Evolutionary conservation across 2,888 invertebrate species (phyloP).

Genomic region (Teleiodes luculella): DNA sequence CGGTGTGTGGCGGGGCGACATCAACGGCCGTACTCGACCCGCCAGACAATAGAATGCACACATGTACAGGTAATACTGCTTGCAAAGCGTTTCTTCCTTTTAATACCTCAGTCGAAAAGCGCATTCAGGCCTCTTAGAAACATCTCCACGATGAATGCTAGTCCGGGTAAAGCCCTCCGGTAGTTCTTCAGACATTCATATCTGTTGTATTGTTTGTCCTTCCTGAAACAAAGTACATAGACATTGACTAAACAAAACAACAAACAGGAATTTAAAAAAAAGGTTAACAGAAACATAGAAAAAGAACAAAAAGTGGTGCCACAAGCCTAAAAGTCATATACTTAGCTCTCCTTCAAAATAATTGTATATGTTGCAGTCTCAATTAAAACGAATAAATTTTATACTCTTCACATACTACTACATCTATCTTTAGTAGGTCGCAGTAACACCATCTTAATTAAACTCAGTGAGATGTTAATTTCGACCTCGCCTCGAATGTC

Average conservation of each 20-base stretch:
- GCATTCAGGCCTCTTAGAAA: conserved; percentile 50
- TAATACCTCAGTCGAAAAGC: conserved; percentile 49
- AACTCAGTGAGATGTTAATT: conserved; percentile 5
- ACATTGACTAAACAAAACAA: too few species aligned
- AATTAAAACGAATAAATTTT: too few species aligned
- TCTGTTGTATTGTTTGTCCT: not conserved
- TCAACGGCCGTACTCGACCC: conserved; percentile 34
- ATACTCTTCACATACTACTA: too few species aligned
- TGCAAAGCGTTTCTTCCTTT: conserved; percentile 50
- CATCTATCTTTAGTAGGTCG: not conserved
- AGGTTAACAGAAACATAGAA: too few species aligned
- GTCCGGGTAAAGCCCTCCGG: conserved; percentile 38
- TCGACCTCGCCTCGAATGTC: not conserved
- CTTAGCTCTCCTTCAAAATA: too few species aligned
- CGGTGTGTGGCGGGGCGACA: conserved; percentile 18
- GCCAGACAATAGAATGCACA: conserved; percentile 59
- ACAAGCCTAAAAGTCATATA: too few species aligned
- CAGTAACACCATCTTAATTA: conserved; percentile 5
- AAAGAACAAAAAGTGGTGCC: too few species aligned
- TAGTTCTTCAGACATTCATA: conserved; percentile 12
- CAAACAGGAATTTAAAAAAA: too few species aligned
- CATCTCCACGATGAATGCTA: conserved; percentile 47
- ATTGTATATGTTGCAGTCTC: too few species aligned
- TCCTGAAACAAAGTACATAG: not conserved
- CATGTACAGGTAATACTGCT: conserved; percentile 41